These are phyloP conservation scores for Heteromyza rotundicornis DNA, from an alignment of 2,888 invertebrate species.

Conservation along the genomic window DNA sequence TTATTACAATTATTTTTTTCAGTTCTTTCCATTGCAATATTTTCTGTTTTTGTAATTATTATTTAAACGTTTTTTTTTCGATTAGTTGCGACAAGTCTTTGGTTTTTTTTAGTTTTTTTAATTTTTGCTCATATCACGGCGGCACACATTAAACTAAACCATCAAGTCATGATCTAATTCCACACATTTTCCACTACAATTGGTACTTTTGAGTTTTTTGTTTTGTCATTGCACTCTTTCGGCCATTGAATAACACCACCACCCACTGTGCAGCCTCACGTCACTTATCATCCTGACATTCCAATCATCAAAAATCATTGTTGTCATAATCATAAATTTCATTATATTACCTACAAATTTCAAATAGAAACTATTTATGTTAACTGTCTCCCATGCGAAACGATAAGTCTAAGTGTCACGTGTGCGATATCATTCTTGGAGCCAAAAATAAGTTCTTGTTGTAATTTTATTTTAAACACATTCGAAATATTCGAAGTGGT, in stretches of 20 bases:
- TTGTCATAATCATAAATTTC: too few species aligned
- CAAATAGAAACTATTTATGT: too few species aligned
- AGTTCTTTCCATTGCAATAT: neutral
- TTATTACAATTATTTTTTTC: neutral
- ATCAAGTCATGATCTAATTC: too few species aligned
- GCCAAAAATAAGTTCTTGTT: too few species aligned
- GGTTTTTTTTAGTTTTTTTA: slow-evolving; percentile 21
- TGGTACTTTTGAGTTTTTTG: slow-evolving; percentile 22
- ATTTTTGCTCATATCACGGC: slow-evolving; percentile 9
- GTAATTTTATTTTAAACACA: too few species aligned
- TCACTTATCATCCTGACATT: neutral
- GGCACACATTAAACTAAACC: slow-evolving; percentile 19
- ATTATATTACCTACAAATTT: too few species aligned
- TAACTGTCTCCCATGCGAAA: too few species aligned
- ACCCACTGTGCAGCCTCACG: neutral
- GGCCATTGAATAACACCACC: neutral
- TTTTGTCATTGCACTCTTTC: slow-evolving; percentile 14
- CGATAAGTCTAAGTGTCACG: too few species aligned
- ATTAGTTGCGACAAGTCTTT: slow-evolving; percentile 29
- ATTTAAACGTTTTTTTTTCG: slow-evolving; percentile 17
- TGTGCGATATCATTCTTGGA: too few species aligned
- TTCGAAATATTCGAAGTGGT: too few species aligned
- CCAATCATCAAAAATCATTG: too few species aligned
- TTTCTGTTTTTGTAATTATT: slow-evolving; percentile 8
- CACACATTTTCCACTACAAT: too few species aligned